Evolutionary conservation across 1,140 invertebrate genomes (phyloP), one percentile per base, ranked within the genome.

Genomic region (Thrips palmi): DNA sequence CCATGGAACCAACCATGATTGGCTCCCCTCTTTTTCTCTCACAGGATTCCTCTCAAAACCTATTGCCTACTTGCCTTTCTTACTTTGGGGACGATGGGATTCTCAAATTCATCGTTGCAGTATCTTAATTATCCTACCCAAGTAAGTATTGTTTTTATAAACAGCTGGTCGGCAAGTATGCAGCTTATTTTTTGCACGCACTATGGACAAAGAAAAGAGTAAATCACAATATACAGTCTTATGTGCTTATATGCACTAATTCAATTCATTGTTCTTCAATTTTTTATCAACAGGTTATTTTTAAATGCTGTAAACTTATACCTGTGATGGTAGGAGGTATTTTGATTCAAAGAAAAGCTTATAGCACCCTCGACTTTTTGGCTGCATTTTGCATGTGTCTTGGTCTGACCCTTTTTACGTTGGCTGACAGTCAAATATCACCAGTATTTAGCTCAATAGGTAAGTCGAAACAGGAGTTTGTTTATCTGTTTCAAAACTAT

Each of bases 221-320:
- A n/a, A n/a, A n/a, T n/a, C n/a, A n/a, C n/a, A n/a, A n/a, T n/a
- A n/a, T 29, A 2, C 12, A 41, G 22, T 32, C 29, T n/a, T 30
- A 31, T 19, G 19, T 11, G 34, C 39, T 1, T 8, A 28, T 32
- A 12, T 27, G 22, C 18, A 29, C 34, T 21, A 36, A 40, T 6
- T 4, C 22, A 15, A 23, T 2, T 15, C 12, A 14, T 15, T 31
- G 24, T 23, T 19, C 20, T 40, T 37, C 36, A 27, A 44, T n/a
- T n/a, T n/a, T n/a, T n/a, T n/a, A n/a, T n/a, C n/a, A n/a, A 18
- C 68, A 81, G 59, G 73, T 91, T n/a, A 88, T 91, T 47, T 91
- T 91, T 53, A 91, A 91, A 59, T 93, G 88, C 53, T 97, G 92
- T 53, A 97, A 97, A 61, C 64, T 97, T 0, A 89, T 96, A 48